Evolutionary conservation across 2,888 invertebrate genomes (phyloP), one percentile per base, ranked within the genome.

Genomic region (Tipula confusa): DNA sequence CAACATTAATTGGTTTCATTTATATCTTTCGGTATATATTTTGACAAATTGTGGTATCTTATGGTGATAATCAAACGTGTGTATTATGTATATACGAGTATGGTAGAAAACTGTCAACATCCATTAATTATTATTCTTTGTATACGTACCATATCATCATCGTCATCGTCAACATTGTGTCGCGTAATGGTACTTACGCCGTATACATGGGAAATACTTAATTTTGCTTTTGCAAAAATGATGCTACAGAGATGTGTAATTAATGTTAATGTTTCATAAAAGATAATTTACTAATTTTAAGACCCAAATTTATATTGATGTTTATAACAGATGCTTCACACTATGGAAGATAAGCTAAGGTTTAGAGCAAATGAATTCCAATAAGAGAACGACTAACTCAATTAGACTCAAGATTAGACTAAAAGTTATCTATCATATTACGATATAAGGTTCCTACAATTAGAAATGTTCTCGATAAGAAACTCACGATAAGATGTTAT

Each of bases 21-120:
- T 64, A 64, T 24, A 64, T 64, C 11, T 33, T 24, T 24, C 64
- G 24, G n/a, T 64, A 9, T 24, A 64, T 64, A n/a, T n/a, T n/a
- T 64, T 64, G 64, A 64, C 64, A 64, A 64, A 64, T 64, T 64
- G 24, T 64, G 64, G 64, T 64, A 24, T 64, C 64, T 64, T 64
- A 24, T 24, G 24, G 11, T 64, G 24, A 64, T 64, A 64, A 24
- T 64, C 64, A 64, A 9, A 64, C 15, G 15, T 15, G 18, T 43
- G 43, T 15, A 43, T 43, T 7, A 36, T 36, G 9, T 9, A 11
- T 36, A 15, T 43, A 24, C 24, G 24, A 24, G 64, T 24, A 9
- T 64, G 64, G 64, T 64, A n/a, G 24, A 64, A 64, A 64, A 9
- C 64, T 64, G 64, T 64, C 64, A 64, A 64, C 64, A 64, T n/a